Evolutionary conservation across 2,888 invertebrate genomes (phyloP), one percentile per base, ranked within the genome.

Genomic region (Plagodis dolabraria): DNA sequence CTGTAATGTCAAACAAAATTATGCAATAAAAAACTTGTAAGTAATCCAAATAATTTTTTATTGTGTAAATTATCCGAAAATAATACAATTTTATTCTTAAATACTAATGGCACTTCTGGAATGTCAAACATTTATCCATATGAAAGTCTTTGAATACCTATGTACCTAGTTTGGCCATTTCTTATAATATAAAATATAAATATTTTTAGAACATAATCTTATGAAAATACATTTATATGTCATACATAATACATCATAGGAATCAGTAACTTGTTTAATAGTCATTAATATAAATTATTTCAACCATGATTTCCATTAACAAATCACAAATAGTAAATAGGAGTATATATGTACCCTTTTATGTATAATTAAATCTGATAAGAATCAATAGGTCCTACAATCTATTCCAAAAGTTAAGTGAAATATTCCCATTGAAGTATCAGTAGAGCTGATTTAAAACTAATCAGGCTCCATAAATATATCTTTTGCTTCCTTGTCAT

Each of bases 41-140:
- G n/a, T 42, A 33, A 8, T 36, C 9, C n/a, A n/a, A n/a, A 36
- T 45, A 33, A 44, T 35, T 50, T 59, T 59, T 55, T 64, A 47
- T 54, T 48, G 36, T 42, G 47, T 47, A 47, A 40, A 58, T 49
- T 35, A 35, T 51, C 51, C 51, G 47, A 53, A 64, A 60, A 65
- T 60, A 65, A 58, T 60, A 63, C 53, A 67, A 60, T 53, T 68
- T 61, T 65, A 60, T 53, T 68, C 63, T 65, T 67, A 65, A 10
- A 50, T 53, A 63, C 56, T 68, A 68, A 68, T 68, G 68, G 68
- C 68, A 68, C 68, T 60, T 59, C 47, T 58, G 68, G 67, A 68
- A 68, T 68, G 68, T 64, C 35, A 51, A 47, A 53, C 54, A 52
- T 56, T 57, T 45, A 38, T 47, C 33, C 47, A 33, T 34, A 57